phyloP scores from a whole-genome alignment of 2,888 invertebrate species.

The Crossocerus cetratus region DNA sequence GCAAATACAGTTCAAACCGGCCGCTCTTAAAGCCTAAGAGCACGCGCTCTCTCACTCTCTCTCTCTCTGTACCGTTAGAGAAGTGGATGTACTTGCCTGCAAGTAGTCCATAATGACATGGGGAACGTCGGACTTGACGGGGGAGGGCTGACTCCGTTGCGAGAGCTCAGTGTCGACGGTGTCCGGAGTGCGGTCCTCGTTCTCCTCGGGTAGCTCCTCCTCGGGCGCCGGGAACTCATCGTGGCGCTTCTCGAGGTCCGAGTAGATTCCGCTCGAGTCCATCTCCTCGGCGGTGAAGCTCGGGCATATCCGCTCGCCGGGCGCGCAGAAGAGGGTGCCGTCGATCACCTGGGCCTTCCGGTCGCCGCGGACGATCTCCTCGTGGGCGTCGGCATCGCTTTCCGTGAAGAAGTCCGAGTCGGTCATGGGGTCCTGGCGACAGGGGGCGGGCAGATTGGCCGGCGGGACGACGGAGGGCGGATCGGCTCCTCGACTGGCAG shows the following conservation, averaged over 20 bases:
- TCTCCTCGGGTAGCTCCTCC: constrained; percentile 71
- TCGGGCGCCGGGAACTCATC: constrained; percentile 79
- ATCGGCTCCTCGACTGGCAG: constrained; percentile 89
- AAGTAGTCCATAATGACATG: constrained; percentile 72
- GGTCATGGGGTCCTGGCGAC: constrained; percentile 90
- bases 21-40: no score
- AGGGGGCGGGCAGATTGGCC: constrained; percentile 78
- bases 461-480: constrained; percentile 81
- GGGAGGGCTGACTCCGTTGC: constrained; percentile 78
- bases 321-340: constrained; percentile 88
- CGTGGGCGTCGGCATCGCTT: constrained; percentile 92
- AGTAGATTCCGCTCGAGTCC: constrained; percentile 94
- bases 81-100: constrained; percentile 54
- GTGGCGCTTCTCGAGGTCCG: constrained; percentile 88
- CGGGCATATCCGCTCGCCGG: constrained; percentile 72
- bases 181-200: constrained; percentile 81
- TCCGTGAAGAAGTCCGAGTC: constrained; percentile 95
- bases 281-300: constrained; percentile 84
- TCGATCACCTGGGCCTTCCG: constrained; percentile 86
- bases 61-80: no score
- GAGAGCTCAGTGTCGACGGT: constrained; percentile 78
- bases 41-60: no score
- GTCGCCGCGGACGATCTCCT: constrained; percentile 83
- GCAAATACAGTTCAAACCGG: not conserved
- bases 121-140: constrained; percentile 62